Evolutionary conservation across 2,888 invertebrate species (phyloP).

Genomic region (Trissonchulus sp.): DNA sequence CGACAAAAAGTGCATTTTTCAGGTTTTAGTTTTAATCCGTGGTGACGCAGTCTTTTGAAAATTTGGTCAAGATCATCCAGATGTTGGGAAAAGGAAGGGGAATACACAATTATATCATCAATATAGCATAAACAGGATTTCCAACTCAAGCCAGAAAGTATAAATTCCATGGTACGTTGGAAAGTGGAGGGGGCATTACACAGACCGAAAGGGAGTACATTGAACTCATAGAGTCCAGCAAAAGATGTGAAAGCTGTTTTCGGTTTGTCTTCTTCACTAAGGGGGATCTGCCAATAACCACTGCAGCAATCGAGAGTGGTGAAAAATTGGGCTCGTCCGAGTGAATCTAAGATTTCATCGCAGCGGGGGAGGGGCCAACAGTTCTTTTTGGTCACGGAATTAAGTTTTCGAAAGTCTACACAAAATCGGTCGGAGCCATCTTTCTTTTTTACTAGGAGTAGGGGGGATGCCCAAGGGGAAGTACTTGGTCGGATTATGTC

Average conservation of each 20-base stretch:
- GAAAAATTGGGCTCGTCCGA: slow-evolving; percentile 10
- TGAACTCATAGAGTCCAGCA: no score
- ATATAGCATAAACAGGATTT: slow-evolving; percentile 4
- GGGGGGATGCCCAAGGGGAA: slow-evolving; percentile 47
- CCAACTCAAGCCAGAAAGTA: slow-evolving; percentile 8
- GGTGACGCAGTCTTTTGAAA: not conserved
- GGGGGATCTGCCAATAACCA: slow-evolving; percentile 30
- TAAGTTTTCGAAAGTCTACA: no score
- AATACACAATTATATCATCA: no score
- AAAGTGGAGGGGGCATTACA: no score
- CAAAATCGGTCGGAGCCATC: slow-evolving; percentile 38
- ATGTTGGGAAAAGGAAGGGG: not conserved
- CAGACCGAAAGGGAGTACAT: no score
- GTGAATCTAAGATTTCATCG: slow-evolving; percentile 29
- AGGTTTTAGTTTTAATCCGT: slow-evolving; percentile 7
- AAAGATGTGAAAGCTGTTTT: no score
- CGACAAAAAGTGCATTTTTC: not conserved
- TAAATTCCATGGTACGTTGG: not conserved
- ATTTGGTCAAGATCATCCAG: not conserved
- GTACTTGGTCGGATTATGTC: no score
- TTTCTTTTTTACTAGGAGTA: slow-evolving; percentile 49
- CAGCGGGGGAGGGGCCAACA: no score
- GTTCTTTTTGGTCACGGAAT: no score
- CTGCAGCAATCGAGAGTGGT: slow-evolving; percentile 24
- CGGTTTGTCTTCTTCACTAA: not conserved